Evolutionary conservation across 2,113 vertebrate species (phyloP).

Genomic region (Pelusios castaneus): DNA sequence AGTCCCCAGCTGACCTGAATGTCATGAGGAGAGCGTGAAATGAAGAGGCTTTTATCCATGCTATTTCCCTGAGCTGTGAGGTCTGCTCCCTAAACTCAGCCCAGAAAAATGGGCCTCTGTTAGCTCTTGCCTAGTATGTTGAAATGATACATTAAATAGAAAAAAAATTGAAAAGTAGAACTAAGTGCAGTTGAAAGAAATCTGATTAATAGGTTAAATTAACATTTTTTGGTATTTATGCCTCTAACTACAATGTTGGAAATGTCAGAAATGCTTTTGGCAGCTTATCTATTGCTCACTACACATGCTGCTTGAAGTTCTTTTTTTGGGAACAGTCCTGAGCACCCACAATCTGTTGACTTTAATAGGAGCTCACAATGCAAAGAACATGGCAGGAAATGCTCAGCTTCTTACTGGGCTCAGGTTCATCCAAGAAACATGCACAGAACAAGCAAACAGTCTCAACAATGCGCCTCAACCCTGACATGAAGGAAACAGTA

Average conservation of each 20-base stretch:
- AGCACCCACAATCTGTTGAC: not conserved
- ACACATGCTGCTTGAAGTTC: not conserved
- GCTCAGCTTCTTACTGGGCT: not conserved
- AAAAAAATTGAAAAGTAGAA: not conserved
- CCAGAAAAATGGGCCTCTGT: not conserved
- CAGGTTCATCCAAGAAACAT: not conserved
- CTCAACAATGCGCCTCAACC: not conserved
- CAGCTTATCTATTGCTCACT: not conserved
- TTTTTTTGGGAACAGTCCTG: not conserved
- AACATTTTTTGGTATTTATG: not conserved
- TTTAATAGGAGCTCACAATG: not conserved
- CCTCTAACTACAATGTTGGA: not conserved
- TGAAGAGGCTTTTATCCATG: not conserved
- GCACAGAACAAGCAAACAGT: not conserved
- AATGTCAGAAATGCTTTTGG: not conserved
- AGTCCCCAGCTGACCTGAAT: not conserved
- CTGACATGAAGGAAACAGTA: not conserved
- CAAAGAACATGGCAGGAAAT: not conserved
- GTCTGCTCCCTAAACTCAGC: not conserved
- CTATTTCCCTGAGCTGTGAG: not conserved
- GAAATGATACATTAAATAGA: not conserved
- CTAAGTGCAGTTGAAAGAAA: not conserved
- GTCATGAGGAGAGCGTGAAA: not conserved
- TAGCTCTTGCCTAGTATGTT: not conserved
- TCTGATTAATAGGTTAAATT: not conserved